Evolutionary conservation across 2,113 vertebrate genomes (phyloP), one percentile per base, ranked within the genome.

Genomic region (Maccullochella peelii): DNA sequence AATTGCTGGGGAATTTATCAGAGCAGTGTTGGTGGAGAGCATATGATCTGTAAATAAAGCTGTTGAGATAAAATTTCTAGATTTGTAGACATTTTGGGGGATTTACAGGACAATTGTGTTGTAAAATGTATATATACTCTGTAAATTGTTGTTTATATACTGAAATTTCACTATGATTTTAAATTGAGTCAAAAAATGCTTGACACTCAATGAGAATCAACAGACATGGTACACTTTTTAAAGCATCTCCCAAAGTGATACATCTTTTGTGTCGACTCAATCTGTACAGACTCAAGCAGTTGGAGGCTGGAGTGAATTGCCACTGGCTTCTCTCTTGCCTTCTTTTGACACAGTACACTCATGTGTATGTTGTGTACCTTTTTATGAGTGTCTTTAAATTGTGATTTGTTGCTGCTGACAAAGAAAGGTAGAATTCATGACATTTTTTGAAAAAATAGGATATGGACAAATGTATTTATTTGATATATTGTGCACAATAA

Each of bases 1-100:
- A 73, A 49, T 16, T 65, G 47, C 69, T 55, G 23, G 30, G 16
- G 54, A 63, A 80, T 49, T 59, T 57, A n/a, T 62, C 42, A 49
- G 33, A 8, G 77, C 11, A 0, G 38, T 74, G 23, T 38, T 59
- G 6, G n/a, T 76, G 79, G 42, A 47, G 44, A 72, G 36, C 67
- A 42, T 33, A 16, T 49, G 25, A 79, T 58, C 8, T 50, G 47
- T 69, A 77, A 73, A 70, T 66, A 54, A 77, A 77, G 21, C 30
- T 82, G 78, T 14, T 33, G 18, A 23, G 25, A 50, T 49, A 18
- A 49, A 44, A 27, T 33, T 9, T 61, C 10, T 61, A 44, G 8
- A 40, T 57, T 73, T 86, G 23, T 38, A 11, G 61, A 65, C 38
- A 23, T 66, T 42, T 47, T 20, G 10, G 14, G 23, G 36, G 44